A percentile compares a stretch with the other conserved stretches of the same genome.
Conservation (phyloP, 2,888 invertebrate species). For the Octodonta nipae region DNA sequence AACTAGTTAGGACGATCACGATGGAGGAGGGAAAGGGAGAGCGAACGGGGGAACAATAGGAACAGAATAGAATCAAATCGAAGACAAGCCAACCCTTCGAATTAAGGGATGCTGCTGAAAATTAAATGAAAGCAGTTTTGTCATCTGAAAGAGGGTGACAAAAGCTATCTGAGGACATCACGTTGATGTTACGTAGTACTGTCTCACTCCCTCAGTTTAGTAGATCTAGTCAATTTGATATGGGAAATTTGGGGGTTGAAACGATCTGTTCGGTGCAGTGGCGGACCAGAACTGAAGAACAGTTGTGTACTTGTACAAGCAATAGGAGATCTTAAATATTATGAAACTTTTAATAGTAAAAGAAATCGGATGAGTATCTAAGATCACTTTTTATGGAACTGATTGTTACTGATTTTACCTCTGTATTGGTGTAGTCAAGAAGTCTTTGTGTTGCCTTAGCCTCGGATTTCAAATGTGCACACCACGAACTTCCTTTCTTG, state of each 20-base stretch:
- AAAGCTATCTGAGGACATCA: too few relatives aligned
- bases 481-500: too few relatives aligned
- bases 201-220: conserved; percentile 8
- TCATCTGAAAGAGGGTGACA: conserved; percentile 11
- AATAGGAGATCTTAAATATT: too few relatives aligned
- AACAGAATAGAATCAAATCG: background rate
- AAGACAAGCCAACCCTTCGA: background rate
- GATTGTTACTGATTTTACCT: too few relatives aligned
- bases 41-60: background rate
- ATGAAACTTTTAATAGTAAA: too few relatives aligned
- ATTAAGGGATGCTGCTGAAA: conserved; percentile 10
- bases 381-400: too few relatives aligned
- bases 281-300: too few relatives aligned
- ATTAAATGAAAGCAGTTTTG: conserved; percentile 22
- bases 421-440: too few relatives aligned
- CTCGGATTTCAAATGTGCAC: too few relatives aligned
- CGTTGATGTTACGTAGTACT: conserved; percentile 7
- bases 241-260: conserved; percentile 21
- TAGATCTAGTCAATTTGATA: conserved; percentile 24
- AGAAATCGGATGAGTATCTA: too few relatives aligned
- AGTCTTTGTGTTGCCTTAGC: too few relatives aligned
- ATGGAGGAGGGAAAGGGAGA: background rate
- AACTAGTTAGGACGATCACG: background rate
- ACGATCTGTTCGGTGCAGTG: conserved; percentile 13
- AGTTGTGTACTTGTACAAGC: too few relatives aligned